Evolutionary conservation across 2,113 vertebrate species (phyloP), one percentile per base, ranked within the genome.

Genomic region (Pelecanus crispus): DNA sequence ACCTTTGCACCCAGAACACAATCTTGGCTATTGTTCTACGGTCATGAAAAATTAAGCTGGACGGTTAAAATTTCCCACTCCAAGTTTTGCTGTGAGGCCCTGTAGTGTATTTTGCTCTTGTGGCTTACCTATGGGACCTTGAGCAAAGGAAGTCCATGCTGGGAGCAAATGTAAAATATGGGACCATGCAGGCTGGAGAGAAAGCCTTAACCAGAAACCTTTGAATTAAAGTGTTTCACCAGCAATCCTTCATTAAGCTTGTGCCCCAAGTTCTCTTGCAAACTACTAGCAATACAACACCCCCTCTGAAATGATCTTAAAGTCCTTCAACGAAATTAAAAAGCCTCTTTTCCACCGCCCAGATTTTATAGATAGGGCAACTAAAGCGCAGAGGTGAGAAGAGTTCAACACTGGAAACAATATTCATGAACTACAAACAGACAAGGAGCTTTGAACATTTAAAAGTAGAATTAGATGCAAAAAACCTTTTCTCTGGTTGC

Each of bases 111-210:
- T 90, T 92, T 73, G 66, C 62, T 92, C 88, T 32, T 19, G 10
- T 77, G 71, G 81, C 47, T 93, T 85, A 88, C 82, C 88, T 78
- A 25, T 9, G 89, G 94, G 95, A 95, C 77, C 31, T 7, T 5
- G 31, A 92, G 94, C 86, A 84, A 40, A 95, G 95, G 92, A 96
- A 95, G 47, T 25, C 81, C 87, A 79, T 75, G 95, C 93, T 97
- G 94, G 81, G 92, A 96, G 49, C 10, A 44, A 89, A 91, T 73
- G 67, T 81, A 66, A 95, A 95, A 84, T 79, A 89, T 3, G 61
- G 95, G 93, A 89, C n/a, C 0, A 0, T 7, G 78, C 61, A n/a
- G 91, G 68, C 68, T 89, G 55, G n/a, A 82, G 53, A 72, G 66
- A 68, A 81, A 91, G 72, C 8, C 44, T 85, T 65, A 61, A n/a